A percentile compares a stretch with the other conserved stretches of the same genome.
phyloP scores from a whole-genome alignment of 2,888 invertebrate genomes.

The Galeopsomyia nigrocyanea region DNA sequence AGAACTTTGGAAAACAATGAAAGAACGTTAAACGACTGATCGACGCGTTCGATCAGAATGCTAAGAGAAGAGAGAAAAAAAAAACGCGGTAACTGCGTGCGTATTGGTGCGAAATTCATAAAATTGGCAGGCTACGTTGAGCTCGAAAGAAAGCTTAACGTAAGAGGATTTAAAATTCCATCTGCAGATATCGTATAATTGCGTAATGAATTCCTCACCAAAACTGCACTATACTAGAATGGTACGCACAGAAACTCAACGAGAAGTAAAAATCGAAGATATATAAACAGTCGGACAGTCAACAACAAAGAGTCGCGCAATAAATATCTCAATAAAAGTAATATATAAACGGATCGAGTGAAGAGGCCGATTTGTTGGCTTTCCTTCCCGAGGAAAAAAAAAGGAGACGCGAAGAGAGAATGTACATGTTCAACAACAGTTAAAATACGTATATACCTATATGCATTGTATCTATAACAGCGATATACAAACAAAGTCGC shows the following conservation, averaged over 20 bases:
- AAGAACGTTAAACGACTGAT: neutral
- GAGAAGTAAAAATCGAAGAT: too few species aligned
- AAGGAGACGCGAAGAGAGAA: neutral
- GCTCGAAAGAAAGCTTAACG: neutral
- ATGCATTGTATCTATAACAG: constrained; percentile 38
- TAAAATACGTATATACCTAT: neutral
- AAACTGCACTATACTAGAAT: constrained; percentile 41
- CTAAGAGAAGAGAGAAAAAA: constrained; percentile 21
- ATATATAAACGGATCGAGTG: too few species aligned
- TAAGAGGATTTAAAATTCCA: constrained; percentile 7
- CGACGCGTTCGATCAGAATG: too few species aligned
- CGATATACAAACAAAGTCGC: constrained; percentile 19
- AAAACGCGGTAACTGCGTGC: constrained; percentile 36
- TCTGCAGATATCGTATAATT: neutral
- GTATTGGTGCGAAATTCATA: constrained; percentile 40
- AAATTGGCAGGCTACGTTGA: neutral
- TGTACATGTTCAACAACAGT: constrained; percentile 25
- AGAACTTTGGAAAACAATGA: neutral
- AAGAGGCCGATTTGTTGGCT: too few species aligned
- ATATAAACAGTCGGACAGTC: too few species aligned
- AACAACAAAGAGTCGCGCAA: too few species aligned
- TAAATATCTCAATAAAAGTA: too few species aligned
- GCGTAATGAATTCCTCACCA: constrained; percentile 35
- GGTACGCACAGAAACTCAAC: too few species aligned
- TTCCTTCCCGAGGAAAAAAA: constrained; percentile 3